Evolutionary conservation across 2,797 vertebrate genomes (phyloP), one percentile per base, ranked within the genome.

Genomic region (Tinamus major): DNA sequence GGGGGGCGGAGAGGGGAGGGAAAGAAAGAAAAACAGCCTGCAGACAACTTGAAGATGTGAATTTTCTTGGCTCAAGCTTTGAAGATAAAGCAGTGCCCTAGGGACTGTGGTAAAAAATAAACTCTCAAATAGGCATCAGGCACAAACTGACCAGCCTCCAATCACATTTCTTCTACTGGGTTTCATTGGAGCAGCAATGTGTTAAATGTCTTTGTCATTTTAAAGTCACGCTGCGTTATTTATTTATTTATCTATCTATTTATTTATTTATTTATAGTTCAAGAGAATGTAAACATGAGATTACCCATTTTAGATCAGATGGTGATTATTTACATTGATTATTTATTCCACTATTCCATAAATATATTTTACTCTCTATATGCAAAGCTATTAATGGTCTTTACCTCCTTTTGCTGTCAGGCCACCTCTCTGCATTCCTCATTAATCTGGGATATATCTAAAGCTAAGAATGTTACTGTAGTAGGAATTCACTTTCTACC

Each of bases 41-140:
- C 37, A 78, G 96, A 94, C 95, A 95, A 94, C 87, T 64, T 83
- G 81, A 97, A 95, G 92, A 95, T 93, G 92, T 67, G 83, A 94
- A 95, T 94, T 93, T 94, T 85, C 89, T 93, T 93, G 93, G 94
- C 92, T 96, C 87, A 83, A 85, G 92, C 92, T 97, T 96, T 94
- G 95, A 97, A 97, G 95, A 95, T 94, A 94, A 96, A 96, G 90
- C 82, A 61, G 70, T 42, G 65, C 93, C 87, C 87, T 79, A 49
- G 49, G 83, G 91, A 97, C 84, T 96, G 77, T 92, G 91, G 90
- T 92, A 93, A 95, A 91, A 96, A 87, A 96, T 87, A 93, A 94
- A 74, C 79, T 90, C 88, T 94, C 13, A 82, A 89, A 93, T 95
- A 96, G 90, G 91, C 95, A 95, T 89, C 81, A 91, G 77, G 77